phyloP scores from a whole-genome alignment of 2,888 invertebrate genomes.

The Macroteleia sp. region DNA sequence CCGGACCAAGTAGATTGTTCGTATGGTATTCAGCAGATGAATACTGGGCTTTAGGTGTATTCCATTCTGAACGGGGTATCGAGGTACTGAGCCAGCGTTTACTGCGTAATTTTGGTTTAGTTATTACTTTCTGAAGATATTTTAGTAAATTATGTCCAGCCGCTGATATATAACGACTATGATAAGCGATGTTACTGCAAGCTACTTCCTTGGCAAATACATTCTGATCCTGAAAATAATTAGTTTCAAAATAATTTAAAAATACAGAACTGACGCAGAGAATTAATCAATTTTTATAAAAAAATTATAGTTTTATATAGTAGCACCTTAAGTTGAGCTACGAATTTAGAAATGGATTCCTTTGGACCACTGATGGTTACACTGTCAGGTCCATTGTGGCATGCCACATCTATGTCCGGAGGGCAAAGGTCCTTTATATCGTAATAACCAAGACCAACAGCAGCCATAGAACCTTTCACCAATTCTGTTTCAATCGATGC shows the following conservation, averaged over 20 bases:
- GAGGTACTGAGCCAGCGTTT: conserved; percentile 94
- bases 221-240: conserved; percentile 85
- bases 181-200: conserved; percentile 95
- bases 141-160: conserved; percentile 89
- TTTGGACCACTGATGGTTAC: conserved; percentile 95
- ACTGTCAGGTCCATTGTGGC: conserved; percentile 93
- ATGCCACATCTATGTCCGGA: conserved; percentile 92
- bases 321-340: conserved; percentile 85
- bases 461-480: conserved; percentile 94
- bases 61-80: conserved; percentile 89
- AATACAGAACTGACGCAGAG: no score
- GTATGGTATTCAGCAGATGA: conserved; percentile 95
- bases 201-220: conserved; percentile 93
- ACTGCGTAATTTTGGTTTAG: conserved; percentile 88
- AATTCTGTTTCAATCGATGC: conserved; percentile 75
- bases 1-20: conserved; percentile 90
- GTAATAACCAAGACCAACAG: conserved; percentile 89
- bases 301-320: no score
- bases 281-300: no score
- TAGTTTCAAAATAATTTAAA: no score
- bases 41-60: conserved; percentile 86
- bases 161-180: conserved; percentile 90
- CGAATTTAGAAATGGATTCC: conserved; percentile 87
- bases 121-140: conserved; percentile 88
- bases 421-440: conserved; percentile 88